Base-by-base conservation (phyloP, 2,888 invertebrate species). In the Acanthosepion esculentum region DNA sequence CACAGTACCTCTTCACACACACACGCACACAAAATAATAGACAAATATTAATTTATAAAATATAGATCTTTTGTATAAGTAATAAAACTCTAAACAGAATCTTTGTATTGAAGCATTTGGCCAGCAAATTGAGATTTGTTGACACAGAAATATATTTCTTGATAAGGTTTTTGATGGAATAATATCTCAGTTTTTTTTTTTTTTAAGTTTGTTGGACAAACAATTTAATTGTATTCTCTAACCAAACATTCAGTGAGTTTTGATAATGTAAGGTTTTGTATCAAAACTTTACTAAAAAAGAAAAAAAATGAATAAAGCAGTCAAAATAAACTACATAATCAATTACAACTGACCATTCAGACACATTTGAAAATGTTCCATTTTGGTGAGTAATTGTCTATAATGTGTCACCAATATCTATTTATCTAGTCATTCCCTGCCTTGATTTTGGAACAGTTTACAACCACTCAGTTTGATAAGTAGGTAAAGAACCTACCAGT, bases 31-130 rank as follows among this genome's bases (percentile, higher is more conserved):
- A 59, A 59, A n/a, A 78, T 33, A 78, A 78, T n/a, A 78, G n/a
- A 78, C n/a, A 78, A n/a, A n/a, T n/a, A 78, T 78, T 78, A 78
- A 78, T 78, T 78, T 78, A 78, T 78, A 78, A 78, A 78, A 78
- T 78, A 78, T 78, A 78, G n/a, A 78, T 78, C 78, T 78, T 78
- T 78, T 78, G 78, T 78, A 78, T 78, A 78, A 78, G 78, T 78
- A 78, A 78, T 78, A 78, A 78, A 78, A 78, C n/a, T 78, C 78
- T 78, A 78, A 78, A 78, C 78, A 78, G 78, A 78, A n/a, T 78
- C n/a, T 78, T 78, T 78, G 33, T 78, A 78, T 78, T 78, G 78
- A 78, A 78, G 78, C 78, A 78, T 78, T 78, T 33, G 78, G 78
- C n/a, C 78, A n/a, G n/a, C 78, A 78, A 78, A 78, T 78, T n/a